Conservation (phyloP, 2,888 invertebrate species). For the Napeogenes inachia region DNA sequence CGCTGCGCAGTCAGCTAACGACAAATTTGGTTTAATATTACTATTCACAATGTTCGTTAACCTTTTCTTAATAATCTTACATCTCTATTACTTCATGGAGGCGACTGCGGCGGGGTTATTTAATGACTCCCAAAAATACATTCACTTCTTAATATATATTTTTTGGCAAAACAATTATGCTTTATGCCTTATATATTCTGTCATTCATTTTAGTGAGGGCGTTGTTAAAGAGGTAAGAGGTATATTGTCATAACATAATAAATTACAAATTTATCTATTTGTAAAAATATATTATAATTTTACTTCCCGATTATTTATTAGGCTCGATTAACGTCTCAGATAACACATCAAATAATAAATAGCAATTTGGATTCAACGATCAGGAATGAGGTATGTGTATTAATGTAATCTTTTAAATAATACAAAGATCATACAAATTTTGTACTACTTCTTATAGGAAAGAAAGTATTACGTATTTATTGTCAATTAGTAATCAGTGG, state of each 20-base stretch:
- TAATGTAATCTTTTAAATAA: neutral
- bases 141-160: constrained; percentile 48
- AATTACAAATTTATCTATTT: neutral
- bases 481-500: too few species aligned
- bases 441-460: neutral
- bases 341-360: constrained; percentile 54
- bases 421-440: neutral
- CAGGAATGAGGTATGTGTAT: constrained; percentile 45
- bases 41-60: constrained; percentile 42
- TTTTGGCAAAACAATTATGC: constrained; percentile 52
- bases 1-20: constrained; percentile 37
- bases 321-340: constrained; percentile 46
- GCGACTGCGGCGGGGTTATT: constrained; percentile 57
- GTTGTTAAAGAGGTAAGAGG: constrained; percentile 45
- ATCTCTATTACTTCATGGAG: constrained; percentile 64
- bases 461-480: too few species aligned
- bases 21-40: constrained; percentile 45
- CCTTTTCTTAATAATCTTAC: constrained; percentile 43
- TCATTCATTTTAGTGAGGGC: constrained; percentile 45
- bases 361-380: constrained; percentile 43
- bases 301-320: constrained; percentile 33
- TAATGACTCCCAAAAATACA: constrained; percentile 45
- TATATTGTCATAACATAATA: neutral
- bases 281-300: neutral
- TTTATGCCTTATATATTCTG: constrained; percentile 39